Evolutionary conservation across 2,113 vertebrate genomes (phyloP).

Genomic region (Mormyrus iriodes): DNA sequence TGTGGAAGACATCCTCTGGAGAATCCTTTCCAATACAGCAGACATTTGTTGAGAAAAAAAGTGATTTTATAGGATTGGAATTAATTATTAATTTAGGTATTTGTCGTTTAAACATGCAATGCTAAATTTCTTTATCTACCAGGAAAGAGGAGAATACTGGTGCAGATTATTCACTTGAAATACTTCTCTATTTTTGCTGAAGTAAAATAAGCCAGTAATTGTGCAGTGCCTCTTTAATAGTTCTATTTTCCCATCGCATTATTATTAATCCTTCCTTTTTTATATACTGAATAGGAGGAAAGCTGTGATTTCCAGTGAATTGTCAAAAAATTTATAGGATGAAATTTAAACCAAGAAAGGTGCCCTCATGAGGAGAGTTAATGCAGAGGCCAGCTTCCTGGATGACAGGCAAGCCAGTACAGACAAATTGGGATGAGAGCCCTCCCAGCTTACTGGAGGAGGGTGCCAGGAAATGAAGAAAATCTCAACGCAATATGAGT

Average conservation of each 20-base stretch:
- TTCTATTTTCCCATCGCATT: background rate
- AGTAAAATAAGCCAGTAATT: background rate
- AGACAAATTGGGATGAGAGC: background rate
- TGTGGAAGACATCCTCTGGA: constrained; percentile 43
- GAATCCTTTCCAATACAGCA: constrained; percentile 46
- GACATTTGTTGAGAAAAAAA: background rate
- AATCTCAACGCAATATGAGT: background rate
- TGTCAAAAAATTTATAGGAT: background rate
- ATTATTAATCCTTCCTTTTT: background rate
- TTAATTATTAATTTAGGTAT: background rate
- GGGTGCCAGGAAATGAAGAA: background rate
- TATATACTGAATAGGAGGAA: background rate
- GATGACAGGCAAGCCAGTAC: background rate
- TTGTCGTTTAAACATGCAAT: background rate
- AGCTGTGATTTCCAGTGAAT: background rate
- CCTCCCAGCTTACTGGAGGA: background rate
- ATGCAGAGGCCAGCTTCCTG: background rate
- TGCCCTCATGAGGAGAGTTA: background rate
- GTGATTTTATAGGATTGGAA: background rate
- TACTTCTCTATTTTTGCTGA: background rate
- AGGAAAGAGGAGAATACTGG: background rate
- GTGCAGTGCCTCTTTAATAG: background rate
- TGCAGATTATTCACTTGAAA: background rate
- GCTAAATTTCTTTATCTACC: background rate
- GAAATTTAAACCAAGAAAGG: background rate